Evolutionary conservation across 2,113 vertebrate genomes (phyloP), one percentile per base, ranked within the genome.

Genomic region (Hyperoodon ampullatus): DNA sequence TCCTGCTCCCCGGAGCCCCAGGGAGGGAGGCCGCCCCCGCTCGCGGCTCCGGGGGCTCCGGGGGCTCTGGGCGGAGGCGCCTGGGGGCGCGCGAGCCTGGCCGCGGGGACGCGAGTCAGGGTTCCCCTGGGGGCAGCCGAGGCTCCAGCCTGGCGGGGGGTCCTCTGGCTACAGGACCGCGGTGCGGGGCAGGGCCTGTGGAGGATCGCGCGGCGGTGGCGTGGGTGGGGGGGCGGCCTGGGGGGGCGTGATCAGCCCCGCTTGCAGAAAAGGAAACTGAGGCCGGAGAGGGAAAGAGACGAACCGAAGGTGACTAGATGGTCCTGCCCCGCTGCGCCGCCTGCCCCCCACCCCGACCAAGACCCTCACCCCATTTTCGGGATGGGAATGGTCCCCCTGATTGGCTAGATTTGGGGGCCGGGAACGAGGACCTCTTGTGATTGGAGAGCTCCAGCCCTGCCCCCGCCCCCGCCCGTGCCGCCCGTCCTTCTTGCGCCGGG

Each of bases 341-440:
- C 50, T 8, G 26, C 14, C 8, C 14, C 65, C 2, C 26, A 42
- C 14, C 65, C 2, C 26, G 50, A 1, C 50, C 50, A n/a, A 83
- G 33, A 24, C 30, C 8, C 90, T 80, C 70, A 19, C 87, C 72
- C 50, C 63, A 18, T 33, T 74, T 63, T 23, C 1, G 0, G 84
- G 15, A 47, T 50, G 53, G 61, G 55, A 9, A 65, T 50, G 8
- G 28, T 18, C 13, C 33, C 39, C 5, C 13, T 11, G 35, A 92
- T 95, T 97, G 95, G 96, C 39, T 81, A 28, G 8, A 5, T n/a
- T 5, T 9, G 58, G 81, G 58, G 88, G 63, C 94, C 23, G 21
- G 58, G 63, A 85, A 5, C 13, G 0, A 30, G 55, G 53, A 24
- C 60, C 33, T 55, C 44, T 16, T 15, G 53, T 70, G 94, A 77